Percentiles rank a stretch among this genome's conserved stretches.
Conservation (phyloP, 2,113 vertebrate species). For the Centropus bengalensis region DNA sequence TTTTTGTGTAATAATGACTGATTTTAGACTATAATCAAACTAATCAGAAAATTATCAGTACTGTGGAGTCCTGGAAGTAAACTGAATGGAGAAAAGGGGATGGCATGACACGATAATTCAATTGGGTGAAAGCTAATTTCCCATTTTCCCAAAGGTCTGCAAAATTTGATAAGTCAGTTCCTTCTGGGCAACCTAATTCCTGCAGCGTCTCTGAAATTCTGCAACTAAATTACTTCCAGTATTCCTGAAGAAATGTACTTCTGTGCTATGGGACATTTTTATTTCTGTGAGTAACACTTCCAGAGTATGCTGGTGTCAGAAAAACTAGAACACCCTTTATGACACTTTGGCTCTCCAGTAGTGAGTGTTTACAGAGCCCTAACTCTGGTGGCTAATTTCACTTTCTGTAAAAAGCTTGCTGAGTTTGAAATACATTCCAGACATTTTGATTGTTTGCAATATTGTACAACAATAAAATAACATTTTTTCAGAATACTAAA, state of each 20-base stretch:
- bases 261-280: slow-evolving; percentile 18
- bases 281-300: slow-evolving; percentile 3
- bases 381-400: neutral
- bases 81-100: neutral
- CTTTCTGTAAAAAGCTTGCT: neutral
- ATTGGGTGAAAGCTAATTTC: neutral
- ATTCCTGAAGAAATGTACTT: slow-evolving; percentile 27
- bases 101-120: neutral
- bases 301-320: slow-evolving; percentile 11
- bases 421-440: neutral
- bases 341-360: neutral
- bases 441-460: neutral
- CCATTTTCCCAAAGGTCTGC: neutral
- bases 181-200: neutral
- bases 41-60: neutral
- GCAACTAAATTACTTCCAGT: neutral
- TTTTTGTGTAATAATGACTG: neutral
- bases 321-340: neutral
- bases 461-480: neutral
- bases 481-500: neutral
- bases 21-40: neutral
- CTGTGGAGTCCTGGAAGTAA: neutral
- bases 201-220: slow-evolving; percentile 2
- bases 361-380: neutral
- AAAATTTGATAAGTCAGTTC: neutral